These are phyloP conservation scores for Peromyscus eremicus DNA, from an alignment of 2,797 vertebrate genomes.

Conservation along the genomic window DNA sequence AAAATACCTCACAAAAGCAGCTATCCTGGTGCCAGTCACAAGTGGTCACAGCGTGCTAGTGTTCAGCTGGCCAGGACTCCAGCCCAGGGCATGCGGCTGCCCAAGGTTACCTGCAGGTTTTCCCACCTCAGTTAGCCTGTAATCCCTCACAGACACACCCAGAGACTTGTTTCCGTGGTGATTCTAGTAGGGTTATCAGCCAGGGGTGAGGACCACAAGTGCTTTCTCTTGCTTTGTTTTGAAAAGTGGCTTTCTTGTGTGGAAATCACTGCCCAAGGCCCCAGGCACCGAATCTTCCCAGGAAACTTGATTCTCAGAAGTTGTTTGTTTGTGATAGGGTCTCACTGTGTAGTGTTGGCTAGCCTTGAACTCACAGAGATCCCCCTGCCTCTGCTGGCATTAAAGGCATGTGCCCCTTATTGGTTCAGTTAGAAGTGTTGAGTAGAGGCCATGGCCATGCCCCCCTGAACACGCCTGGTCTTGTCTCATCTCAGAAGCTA, in stretches of 20 bases:
- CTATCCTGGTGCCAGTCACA: not conserved
- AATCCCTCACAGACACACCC: not conserved
- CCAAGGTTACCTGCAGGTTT: too few relatives aligned
- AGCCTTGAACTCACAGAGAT: not conserved
- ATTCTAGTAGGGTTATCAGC: not conserved
- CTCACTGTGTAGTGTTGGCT: not conserved
- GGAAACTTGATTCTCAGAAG: not conserved
- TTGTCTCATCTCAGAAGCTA: not conserved
- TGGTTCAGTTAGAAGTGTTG: not conserved
- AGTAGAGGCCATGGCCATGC: not conserved
- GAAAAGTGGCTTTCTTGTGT: not conserved
- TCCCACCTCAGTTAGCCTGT: not conserved
- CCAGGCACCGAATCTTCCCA: not conserved
- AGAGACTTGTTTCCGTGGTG: not conserved
- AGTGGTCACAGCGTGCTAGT: not conserved
- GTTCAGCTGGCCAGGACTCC: not conserved
- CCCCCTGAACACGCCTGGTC: not conserved
- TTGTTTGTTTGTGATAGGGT: not conserved
- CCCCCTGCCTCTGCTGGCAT: not conserved
- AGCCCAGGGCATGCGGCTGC: too few relatives aligned
- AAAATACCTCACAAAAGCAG: not conserved
- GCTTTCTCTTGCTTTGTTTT: conserved; percentile 12
- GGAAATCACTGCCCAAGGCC: not conserved
- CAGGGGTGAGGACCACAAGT: not conserved
- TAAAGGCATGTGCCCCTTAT: not conserved